Conservation (phyloP, 2,797 vertebrate species). For the Sebastes wilsoni region DNA sequence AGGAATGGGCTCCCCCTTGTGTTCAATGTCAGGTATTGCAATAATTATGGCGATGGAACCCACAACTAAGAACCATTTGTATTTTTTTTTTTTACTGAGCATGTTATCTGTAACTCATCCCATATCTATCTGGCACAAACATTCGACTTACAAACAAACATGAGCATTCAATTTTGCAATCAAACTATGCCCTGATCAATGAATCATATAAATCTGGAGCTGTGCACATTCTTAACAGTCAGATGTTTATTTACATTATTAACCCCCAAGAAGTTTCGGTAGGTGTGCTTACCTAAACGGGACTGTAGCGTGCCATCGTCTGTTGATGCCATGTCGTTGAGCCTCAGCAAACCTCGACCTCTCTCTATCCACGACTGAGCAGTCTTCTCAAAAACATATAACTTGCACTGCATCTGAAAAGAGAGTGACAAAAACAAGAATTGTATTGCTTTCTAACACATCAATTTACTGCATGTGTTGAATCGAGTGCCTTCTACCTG, state of each 20-base stretch:
- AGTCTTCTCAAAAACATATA: slow-evolving; percentile 97
- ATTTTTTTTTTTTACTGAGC: neutral
- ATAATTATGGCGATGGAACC: neutral
- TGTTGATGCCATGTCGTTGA: slow-evolving; percentile 97
- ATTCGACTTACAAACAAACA: neutral
- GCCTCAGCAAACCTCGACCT: slow-evolving; percentile 94
- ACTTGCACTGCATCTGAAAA: slow-evolving; percentile 95
- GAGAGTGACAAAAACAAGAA: neutral
- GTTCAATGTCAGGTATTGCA: slow-evolving; percentile 13
- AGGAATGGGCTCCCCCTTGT: slow-evolving; percentile 52
- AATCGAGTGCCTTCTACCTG: slow-evolving; percentile 81
- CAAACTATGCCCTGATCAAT: neutral
- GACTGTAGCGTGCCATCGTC: slow-evolving; percentile 96
- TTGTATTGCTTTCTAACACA: neutral
- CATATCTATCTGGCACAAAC: neutral
- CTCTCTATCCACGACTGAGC: slow-evolving; percentile 98
- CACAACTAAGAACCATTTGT: neutral
- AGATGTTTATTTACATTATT: neutral
- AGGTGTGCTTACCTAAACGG: slow-evolving; percentile 87
- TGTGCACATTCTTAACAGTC: neutral
- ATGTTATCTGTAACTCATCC: neutral
- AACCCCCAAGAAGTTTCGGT: neutral
- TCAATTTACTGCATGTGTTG: neutral
- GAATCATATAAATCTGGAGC: neutral
- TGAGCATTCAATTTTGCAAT: neutral